Percentiles rank a stretch among this genome's conserved stretches.
phyloP scores from a whole-genome alignment of 2,797 vertebrate genomes.

The Galagoides demidoff region DNA sequence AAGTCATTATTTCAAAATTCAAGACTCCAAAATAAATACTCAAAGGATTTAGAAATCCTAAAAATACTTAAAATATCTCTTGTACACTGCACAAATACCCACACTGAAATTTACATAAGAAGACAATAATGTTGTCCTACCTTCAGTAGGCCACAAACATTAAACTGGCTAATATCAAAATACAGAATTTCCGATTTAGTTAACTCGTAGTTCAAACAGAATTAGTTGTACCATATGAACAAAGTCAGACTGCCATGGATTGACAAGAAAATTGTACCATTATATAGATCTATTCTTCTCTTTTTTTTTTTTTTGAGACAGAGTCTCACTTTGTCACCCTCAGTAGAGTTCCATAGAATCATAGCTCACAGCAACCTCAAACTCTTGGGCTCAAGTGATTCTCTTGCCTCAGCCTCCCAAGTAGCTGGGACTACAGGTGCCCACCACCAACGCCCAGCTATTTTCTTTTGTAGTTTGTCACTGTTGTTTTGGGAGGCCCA shows the following conservation, averaged over 20 bases:
- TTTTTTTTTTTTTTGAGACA: no score
- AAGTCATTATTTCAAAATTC: slow-evolving; percentile 44
- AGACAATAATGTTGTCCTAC: background rate
- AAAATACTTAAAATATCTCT: slow-evolving; percentile 32
- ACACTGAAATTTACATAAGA: background rate
- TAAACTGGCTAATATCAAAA: background rate
- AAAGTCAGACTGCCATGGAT: background rate
- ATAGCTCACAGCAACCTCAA: no score
- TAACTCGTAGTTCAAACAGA: slow-evolving; percentile 31
- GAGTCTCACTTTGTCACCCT: no score
- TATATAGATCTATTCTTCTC: background rate
- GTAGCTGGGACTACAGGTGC: no score
- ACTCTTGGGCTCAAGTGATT: no score
- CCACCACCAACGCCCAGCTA: no score
- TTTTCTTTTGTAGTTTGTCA: no score
- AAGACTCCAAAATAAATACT: slow-evolving; percentile 44
- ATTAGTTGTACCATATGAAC: background rate
- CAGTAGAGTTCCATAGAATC: no score
- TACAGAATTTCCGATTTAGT: background rate
- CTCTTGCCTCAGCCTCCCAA: no score
- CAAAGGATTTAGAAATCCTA: slow-evolving; percentile 26
- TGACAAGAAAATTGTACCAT: slow-evolving; percentile 6
- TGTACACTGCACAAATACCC: background rate
- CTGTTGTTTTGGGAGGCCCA: no score
- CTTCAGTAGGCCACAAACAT: background rate